Evolutionary conservation across 1,140 invertebrate species (phyloP), one percentile per base, ranked within the genome.

Genomic region (Zaprionus nigranus): DNA sequence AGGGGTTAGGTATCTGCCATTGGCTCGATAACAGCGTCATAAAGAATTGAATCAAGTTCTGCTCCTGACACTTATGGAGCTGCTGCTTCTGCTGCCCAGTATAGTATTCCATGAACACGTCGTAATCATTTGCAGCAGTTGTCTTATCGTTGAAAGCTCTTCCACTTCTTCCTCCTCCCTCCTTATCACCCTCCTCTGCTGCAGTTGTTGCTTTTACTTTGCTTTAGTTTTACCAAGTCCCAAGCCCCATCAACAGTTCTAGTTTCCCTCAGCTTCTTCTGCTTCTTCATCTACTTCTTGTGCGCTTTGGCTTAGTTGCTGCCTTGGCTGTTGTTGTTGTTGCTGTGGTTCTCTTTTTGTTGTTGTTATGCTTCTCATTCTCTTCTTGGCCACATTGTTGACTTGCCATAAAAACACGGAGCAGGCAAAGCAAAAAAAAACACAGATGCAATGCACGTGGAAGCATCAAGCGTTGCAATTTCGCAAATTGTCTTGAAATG

Each of bases 41-140:
- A 87, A 84, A 84, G 85, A 90, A 88, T 88, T 84, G 84, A 88
- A 88, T 88, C 75, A 57, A 71, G 81, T 88, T 69, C 78, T 88
- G 84, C 43, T 78, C 46, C 69, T 84, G 84, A 88, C 84, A 87
- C 87, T 87, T 87, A 88, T 79, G 82, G 77, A 75, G 82, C 79
- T 75, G 69, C 64, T 36, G 6, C 70, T 66, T 64, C 46, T 51
- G 46, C 46, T 51, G 46, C 20, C 46, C 46, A 51, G 46, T 65
- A 65, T 70, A 71, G 61, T 54, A 67, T 80, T 62, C 77, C 78
- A 60, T 69, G 75, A 78, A 75, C 84, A 90, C 78, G 78, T 88
- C 84, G 84, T 88, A 81, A 88, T 88, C 84, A 90, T 90, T 88
- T 88, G 81, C 85, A 65, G 65, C 81, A 87, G 84, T 90, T 87